These are phyloP conservation scores for Trematomus bernacchii DNA, from an alignment of 2,797 vertebrate genomes.

Conservation along the genomic window DNA sequence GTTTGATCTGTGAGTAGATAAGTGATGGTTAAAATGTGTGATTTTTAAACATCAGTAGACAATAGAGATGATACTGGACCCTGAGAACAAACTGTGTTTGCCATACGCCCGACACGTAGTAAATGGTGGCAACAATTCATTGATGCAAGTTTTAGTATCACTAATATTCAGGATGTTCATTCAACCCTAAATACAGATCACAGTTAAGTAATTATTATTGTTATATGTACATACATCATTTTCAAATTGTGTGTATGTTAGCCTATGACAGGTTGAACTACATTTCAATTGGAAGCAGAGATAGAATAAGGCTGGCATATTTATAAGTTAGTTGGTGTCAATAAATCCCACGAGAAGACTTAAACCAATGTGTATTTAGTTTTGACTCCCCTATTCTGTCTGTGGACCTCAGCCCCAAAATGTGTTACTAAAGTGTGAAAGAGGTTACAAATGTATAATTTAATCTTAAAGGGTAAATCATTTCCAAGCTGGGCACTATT, in stretches of 20 bases:
- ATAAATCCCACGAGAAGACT: constrained; percentile 8
- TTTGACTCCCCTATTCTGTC: not conserved
- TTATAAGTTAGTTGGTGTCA: not conserved
- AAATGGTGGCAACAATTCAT: constrained; percentile 19
- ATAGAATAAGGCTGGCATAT: not conserved
- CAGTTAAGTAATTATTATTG: not conserved
- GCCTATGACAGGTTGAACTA: not conserved
- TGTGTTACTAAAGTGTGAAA: not conserved
- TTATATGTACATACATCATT: not conserved
- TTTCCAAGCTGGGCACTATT: not conserved
- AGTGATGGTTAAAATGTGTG: constrained; percentile 52
- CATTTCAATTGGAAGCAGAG: not conserved
- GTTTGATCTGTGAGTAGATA: constrained; percentile 57
- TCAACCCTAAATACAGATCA: not conserved
- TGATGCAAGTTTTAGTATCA: not conserved
- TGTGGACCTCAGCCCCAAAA: not conserved
- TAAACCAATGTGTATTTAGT: constrained; percentile 9
- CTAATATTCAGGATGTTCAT: not conserved
- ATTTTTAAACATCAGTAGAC: constrained; percentile 41
- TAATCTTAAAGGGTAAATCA: not conserved
- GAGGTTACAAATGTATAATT: not conserved
- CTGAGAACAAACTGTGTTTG: constrained; percentile 41
- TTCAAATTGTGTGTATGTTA: constrained; percentile 4
- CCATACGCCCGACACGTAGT: constrained; percentile 8
- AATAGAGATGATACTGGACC: constrained; percentile 26